phyloP scores from a whole-genome alignment of 1,140 invertebrate species.

The Acromyrmex charruanus region DNA sequence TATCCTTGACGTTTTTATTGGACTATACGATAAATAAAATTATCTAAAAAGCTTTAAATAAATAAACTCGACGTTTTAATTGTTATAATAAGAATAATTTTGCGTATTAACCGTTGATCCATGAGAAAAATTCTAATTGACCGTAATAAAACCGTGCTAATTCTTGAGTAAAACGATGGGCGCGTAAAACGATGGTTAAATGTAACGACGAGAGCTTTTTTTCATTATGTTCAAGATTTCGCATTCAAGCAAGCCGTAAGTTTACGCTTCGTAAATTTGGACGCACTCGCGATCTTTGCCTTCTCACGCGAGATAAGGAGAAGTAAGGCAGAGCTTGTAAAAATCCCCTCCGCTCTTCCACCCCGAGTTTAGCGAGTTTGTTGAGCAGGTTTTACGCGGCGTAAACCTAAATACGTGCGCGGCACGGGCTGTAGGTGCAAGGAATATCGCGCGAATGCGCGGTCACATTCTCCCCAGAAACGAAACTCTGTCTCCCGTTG shows the following conservation, averaged over 20 bases:
- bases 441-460: slow-evolving; percentile 31
- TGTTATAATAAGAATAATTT: neutral
- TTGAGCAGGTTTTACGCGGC: slow-evolving; percentile 63
- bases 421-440: slow-evolving; percentile 35
- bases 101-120: neutral
- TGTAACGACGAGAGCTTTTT: slow-evolving; percentile 47
- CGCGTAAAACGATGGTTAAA: slow-evolving; percentile 28
- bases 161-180: slow-evolving; percentile 3
- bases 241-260: neutral
- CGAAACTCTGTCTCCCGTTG: slow-evolving; percentile 23
- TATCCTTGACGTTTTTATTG: neutral
- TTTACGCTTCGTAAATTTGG: slow-evolving; percentile 60
- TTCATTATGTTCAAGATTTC: slow-evolving; percentile 57
- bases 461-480: slow-evolving; percentile 1
- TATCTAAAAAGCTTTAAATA: neutral
- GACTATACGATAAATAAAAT: neutral
- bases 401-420: slow-evolving; percentile 54
- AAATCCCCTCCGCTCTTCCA: slow-evolving; percentile 4
- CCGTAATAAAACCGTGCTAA: neutral
- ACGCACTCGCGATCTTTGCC: neutral
- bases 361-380: neutral
- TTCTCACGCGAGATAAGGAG: neutral
- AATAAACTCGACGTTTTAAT: neutral
- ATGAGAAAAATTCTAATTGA: neutral
- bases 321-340: neutral